phyloP scores from a whole-genome alignment of 2,797 vertebrate genomes.

The Cygnus olor region DNA sequence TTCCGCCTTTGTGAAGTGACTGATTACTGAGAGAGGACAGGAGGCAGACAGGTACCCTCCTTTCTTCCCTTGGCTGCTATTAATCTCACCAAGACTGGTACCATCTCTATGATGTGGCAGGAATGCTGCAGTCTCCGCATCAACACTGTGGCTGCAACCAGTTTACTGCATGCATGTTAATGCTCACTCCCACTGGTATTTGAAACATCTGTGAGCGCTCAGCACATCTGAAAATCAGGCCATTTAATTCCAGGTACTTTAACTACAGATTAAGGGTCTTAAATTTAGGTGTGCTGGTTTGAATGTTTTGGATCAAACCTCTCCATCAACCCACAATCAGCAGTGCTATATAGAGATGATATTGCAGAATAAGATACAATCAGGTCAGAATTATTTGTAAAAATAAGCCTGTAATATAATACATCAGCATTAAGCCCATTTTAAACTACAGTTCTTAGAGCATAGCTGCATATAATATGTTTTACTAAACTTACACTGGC shows the following conservation, averaged over 20 bases:
- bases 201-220: slow-evolving; percentile 24
- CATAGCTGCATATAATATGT: fast-evolving
- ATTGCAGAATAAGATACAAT: not conserved
- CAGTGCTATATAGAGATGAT: not conserved
- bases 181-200: not conserved
- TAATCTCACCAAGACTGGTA: not conserved
- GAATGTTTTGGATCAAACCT: slow-evolving; percentile 6
- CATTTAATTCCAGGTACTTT: slow-evolving; percentile 34
- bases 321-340: slow-evolving; percentile 1
- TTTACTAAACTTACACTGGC: not conserved
- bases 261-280: slow-evolving; percentile 30
- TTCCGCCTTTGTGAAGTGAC: not conserved
- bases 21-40: not conserved
- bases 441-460: not conserved
- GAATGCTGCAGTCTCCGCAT: not conserved
- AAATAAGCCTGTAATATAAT: not conserved
- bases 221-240: slow-evolving; percentile 29
- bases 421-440: not conserved
- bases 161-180: not conserved
- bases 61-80: not conserved
- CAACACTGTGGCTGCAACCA: not conserved
- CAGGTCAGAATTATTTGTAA: not conserved
- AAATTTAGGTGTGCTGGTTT: slow-evolving; percentile 25
- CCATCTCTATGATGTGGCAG: not conserved
- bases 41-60: not conserved